Evolutionary conservation across 2,797 vertebrate species (phyloP), one percentile per base, ranked within the genome.

Genomic region (Chlorospingus flavigularis): DNA sequence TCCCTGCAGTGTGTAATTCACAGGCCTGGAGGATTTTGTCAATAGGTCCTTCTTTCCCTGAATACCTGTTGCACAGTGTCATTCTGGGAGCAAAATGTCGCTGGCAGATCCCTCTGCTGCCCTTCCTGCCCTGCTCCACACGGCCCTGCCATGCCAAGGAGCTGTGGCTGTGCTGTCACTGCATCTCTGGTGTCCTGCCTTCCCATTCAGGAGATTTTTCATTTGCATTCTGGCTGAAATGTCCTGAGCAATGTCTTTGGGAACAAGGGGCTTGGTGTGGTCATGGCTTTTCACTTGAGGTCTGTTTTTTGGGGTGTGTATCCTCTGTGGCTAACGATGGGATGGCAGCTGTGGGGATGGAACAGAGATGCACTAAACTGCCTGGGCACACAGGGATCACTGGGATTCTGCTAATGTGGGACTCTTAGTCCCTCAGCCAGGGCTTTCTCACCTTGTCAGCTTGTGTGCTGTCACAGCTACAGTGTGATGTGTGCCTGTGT

Each of bases 101-200:
- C 9, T 6, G 2, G 39, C 28, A 35, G 72, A 37, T 57, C 9
- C 31, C 45, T 60, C 3, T 48, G 31, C 43, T 53, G 15, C 35
- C 60, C 45, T 35, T 2, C n/a, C 15, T 28, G 5, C 13, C 21
- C 45, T 74, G 61, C 68, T 42, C 26, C 23, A 18, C 23, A 4
- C 0, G 0, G 20, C 61, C 33, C n/a, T 24, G 68, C 67, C 7
- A 0, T 1, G 7, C 45, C 48, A 17, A 53, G 26, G 16, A 23
- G n/a, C 60, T 11, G 33, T 1, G 6, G 23, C 68, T 60, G 2
- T 0, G 0, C 57, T 51, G 11, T 11, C 5, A 4, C 50, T 75
- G 54, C 11, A 0, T 15, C 24, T 2, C 57, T 26, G 57, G 6
- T 18, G 4, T 37, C 61, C 62, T 68, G 50, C 54, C 66, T 77